A percentile compares a stretch with the other conserved stretches of the same genome.
phyloP scores from a whole-genome alignment of 2,888 invertebrate species.

The Aspidapion aeneum region DNA sequence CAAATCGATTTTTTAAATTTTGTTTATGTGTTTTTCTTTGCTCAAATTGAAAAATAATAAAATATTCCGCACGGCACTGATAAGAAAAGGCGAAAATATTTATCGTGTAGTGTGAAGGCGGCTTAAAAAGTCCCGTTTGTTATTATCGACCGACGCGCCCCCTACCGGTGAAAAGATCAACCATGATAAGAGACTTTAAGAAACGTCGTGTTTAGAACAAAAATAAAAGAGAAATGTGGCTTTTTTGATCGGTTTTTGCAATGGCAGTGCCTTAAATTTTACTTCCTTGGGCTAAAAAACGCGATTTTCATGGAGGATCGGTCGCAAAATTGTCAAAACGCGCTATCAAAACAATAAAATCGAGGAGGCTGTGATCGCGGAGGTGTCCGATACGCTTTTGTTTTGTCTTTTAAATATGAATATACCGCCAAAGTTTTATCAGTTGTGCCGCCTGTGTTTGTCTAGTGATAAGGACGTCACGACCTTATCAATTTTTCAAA shows the following conservation, averaged over 20 bases:
- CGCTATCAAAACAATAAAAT: slow-evolving; percentile 31
- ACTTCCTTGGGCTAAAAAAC: slow-evolving; percentile 28
- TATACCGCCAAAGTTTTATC: slow-evolving; percentile 89
- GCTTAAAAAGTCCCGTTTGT: slow-evolving; percentile 25
- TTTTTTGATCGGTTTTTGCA: slow-evolving; percentile 41
- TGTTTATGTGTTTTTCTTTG: too few relatives aligned
- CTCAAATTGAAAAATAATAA: too few relatives aligned
- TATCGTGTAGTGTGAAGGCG: not conserved
- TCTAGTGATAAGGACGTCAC: slow-evolving; percentile 60
- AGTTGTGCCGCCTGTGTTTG: slow-evolving; percentile 92
- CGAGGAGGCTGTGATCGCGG: slow-evolving; percentile 45
- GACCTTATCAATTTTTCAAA: slow-evolving; percentile 69
- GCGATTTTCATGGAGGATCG: slow-evolving; percentile 14
- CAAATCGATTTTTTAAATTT: too few relatives aligned
- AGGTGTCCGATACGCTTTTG: slow-evolving; percentile 44
- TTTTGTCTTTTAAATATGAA: slow-evolving; percentile 63
- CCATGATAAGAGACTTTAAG: slow-evolving; percentile 29
- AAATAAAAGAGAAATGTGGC: slow-evolving; percentile 44
- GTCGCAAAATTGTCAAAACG: slow-evolving; percentile 37
- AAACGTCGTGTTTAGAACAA: slow-evolving; percentile 28
- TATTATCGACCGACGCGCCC: slow-evolving; percentile 22
- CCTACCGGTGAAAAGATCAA: slow-evolving; percentile 28
- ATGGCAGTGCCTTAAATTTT: slow-evolving; percentile 50
- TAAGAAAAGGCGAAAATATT: too few relatives aligned
- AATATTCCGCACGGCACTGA: too few relatives aligned